Conservation (phyloP, 2,888 invertebrate species). For the Cantharis rustica region DNA sequence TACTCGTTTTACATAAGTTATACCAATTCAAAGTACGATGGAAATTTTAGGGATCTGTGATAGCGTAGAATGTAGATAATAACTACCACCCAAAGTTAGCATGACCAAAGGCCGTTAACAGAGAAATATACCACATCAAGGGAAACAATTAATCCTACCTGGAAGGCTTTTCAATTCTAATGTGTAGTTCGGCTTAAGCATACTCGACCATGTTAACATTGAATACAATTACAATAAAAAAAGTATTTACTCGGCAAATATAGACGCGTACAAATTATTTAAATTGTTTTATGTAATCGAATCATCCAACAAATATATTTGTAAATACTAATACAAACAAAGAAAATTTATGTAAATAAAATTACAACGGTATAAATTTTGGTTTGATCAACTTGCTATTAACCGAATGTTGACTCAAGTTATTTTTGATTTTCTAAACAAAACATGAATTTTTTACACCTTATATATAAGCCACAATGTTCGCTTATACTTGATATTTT, state of each 20-base stretch:
- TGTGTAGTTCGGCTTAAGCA: constrained; percentile 25
- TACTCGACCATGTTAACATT: constrained; percentile 20
- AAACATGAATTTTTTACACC: neutral
- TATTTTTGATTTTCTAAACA: neutral
- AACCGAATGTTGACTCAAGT: neutral
- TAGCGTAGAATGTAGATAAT: neutral
- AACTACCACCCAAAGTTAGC: constrained; percentile 31
- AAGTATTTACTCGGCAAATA: neutral
- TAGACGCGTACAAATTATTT: neutral
- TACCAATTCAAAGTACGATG: neutral
- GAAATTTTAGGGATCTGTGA: neutral
- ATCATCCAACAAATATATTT: neutral
- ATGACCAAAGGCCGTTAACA: constrained; percentile 37
- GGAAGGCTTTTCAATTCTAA: constrained; percentile 31
- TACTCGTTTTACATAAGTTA: neutral
- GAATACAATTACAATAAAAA: constrained; percentile 11
- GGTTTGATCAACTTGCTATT: neutral
- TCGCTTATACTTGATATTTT: neutral
- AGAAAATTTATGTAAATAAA: neutral
- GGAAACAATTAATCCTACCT: constrained; percentile 36
- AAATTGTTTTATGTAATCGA: neutral
- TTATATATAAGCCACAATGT: neutral
- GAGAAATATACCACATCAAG: constrained; percentile 31
- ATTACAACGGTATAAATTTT: neutral
- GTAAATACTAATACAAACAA: neutral